These are phyloP conservation scores for Acanthochromis polyacanthus DNA, from an alignment of 2,113 vertebrate genomes.

Conservation along the genomic window DNA sequence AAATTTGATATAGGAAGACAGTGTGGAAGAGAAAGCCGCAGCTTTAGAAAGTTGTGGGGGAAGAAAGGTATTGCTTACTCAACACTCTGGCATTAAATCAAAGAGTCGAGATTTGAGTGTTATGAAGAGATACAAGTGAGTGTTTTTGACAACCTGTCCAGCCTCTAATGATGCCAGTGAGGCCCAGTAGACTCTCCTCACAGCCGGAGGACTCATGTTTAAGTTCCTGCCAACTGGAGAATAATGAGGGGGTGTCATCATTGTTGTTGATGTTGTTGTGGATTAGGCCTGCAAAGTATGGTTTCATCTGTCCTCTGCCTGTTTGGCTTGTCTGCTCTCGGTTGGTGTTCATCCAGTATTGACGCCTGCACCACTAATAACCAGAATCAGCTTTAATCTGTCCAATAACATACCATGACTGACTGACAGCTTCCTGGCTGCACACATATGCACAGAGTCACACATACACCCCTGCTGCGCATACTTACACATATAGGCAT, in stretches of 20 bases:
- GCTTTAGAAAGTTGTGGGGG: conserved; percentile 55
- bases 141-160: conserved; percentile 81
- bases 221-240: conserved; percentile 70
- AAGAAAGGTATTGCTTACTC: conserved; percentile 69
- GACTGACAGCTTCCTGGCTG: conserved; percentile 67
- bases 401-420: conserved; percentile 56
- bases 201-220: conserved; percentile 71
- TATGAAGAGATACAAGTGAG: conserved; percentile 62
- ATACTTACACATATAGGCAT: conserved; percentile 34
- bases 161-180: conserved; percentile 67
- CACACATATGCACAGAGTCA: conserved; percentile 25
- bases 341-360: conserved; percentile 77
- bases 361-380: conserved; percentile 68
- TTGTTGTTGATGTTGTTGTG: conserved; percentile 69
- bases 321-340: conserved; percentile 69
- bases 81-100: conserved; percentile 72
- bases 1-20: conserved; percentile 50
- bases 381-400: conserved; percentile 73
- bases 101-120: conserved; percentile 63
- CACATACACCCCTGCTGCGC: conserved; percentile 46
- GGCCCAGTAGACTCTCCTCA: conserved; percentile 59
- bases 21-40: conserved; percentile 41
- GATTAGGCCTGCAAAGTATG: conserved; percentile 66
- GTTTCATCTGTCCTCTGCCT: conserved; percentile 65
- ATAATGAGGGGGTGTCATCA: conserved; percentile 74